Conservation (phyloP, 2,888 invertebrate genomes). For the Incurvaria masculella region DNA sequence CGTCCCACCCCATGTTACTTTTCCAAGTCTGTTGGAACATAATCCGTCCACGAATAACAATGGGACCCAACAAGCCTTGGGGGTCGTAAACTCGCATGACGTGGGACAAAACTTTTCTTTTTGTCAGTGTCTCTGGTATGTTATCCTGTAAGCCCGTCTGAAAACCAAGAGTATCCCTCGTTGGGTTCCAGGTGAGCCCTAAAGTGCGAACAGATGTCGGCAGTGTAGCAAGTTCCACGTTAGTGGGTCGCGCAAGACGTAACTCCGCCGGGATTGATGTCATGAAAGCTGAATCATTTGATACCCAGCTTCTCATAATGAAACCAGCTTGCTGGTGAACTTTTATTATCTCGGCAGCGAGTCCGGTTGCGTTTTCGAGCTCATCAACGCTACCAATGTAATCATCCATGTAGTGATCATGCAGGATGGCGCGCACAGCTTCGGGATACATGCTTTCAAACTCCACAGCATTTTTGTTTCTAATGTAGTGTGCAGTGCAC, state of each 20-base stretch:
- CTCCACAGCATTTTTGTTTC: too few relatives aligned
- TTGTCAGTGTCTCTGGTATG: constrained; percentile 13
- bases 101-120: constrained; percentile 14
- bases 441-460: too few relatives aligned
- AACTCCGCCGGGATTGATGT: background rate
- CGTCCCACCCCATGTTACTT: constrained; percentile 4
- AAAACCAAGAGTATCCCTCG: background rate
- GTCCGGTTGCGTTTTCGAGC: background rate
- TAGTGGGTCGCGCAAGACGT: background rate
- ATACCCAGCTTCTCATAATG: background rate
- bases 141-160: background rate
- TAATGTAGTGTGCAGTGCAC: constrained; percentile 8
- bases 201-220: background rate
- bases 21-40: constrained; percentile 14
- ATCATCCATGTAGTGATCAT: background rate
- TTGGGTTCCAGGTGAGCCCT: background rate
- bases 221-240: background rate
- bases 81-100: constrained; percentile 23
- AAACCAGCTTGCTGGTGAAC: background rate
- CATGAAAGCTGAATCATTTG: background rate
- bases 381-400: constrained; percentile 2
- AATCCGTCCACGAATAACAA: constrained; percentile 16
- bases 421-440: constrained; percentile 1
- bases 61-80: constrained; percentile 18
- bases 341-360: background rate